phyloP scores from a whole-genome alignment of 2,888 invertebrate species.

The Tupiocoris notatus region DNA sequence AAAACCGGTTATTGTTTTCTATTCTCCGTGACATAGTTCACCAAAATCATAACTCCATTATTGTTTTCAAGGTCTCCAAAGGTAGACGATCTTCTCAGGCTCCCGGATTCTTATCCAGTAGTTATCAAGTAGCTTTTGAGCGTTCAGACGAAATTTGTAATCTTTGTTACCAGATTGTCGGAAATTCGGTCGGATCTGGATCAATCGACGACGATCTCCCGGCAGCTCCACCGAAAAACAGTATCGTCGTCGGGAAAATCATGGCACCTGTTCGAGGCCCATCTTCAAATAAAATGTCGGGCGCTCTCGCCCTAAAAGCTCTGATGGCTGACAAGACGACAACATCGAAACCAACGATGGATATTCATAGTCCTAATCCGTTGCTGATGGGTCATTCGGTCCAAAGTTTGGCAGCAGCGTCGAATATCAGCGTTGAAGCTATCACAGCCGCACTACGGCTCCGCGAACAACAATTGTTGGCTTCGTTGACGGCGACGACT shows the following conservation, averaged over 20 bases:
- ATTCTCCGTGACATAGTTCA: too few species aligned
- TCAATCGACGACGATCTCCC: not conserved
- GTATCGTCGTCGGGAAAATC: conserved; percentile 36
- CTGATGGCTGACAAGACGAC: conserved; percentile 30
- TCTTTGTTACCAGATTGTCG: conserved; percentile 9
- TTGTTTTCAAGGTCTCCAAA: too few species aligned
- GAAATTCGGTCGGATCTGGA: conserved; percentile 14
- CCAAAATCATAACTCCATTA: too few species aligned
- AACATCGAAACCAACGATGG: conserved; percentile 36
- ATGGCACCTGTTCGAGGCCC: conserved; percentile 25
- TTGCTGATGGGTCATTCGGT: conserved; percentile 57
- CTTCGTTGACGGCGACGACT: conserved; percentile 41
- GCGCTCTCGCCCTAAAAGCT: conserved; percentile 43
- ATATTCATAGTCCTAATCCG: conserved; percentile 48
- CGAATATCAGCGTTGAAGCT: conserved; percentile 75
- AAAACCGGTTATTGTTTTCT: too few species aligned
- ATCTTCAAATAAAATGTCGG: conserved; percentile 22
- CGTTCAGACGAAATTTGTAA: too few species aligned
- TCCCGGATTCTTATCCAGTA: too few species aligned
- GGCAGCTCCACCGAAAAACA: conserved; percentile 25
- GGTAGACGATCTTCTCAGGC: too few species aligned
- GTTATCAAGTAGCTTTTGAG: not conserved
- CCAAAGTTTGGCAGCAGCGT: conserved; percentile 64
- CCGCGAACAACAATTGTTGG: conserved; percentile 44
- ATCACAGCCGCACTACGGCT: conserved; percentile 68